phyloP scores from a whole-genome alignment of 2,113 vertebrate genomes.

The Microtus ochrogaster region DNA sequence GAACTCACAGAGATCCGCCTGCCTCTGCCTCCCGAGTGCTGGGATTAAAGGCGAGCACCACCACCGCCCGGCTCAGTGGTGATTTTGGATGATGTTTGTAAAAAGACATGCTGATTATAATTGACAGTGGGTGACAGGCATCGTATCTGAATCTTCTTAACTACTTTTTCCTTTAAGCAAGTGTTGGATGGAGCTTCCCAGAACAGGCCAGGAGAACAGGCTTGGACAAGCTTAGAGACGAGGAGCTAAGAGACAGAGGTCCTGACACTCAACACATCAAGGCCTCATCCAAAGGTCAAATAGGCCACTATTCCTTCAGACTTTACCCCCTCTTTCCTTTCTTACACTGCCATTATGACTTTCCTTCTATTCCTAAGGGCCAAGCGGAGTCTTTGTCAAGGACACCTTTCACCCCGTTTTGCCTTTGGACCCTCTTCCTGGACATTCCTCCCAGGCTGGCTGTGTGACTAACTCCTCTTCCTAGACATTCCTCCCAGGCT shows the following conservation, averaged over 20 bases:
- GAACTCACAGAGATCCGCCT: no score
- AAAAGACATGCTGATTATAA: slow-evolving; percentile 54
- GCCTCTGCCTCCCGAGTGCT: no score
- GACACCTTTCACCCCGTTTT: neutral
- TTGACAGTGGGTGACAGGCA: slow-evolving; percentile 13
- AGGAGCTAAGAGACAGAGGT: neutral
- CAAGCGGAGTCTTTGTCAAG: neutral
- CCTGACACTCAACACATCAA: neutral
- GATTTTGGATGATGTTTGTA: neutral
- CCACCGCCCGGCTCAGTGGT: neutral
- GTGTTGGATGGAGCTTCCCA: neutral
- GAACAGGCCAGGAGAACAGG: neutral
- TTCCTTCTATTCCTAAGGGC: neutral
- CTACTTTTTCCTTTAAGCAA: neutral
- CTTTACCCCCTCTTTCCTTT: neutral
- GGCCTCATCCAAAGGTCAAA: neutral
- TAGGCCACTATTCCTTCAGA: neutral
- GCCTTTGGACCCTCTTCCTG: neutral
- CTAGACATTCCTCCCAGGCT: neutral
- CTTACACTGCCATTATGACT: neutral
- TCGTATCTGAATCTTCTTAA: neutral
- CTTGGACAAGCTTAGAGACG: neutral
- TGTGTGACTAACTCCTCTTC: neutral
- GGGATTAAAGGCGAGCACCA: no score
- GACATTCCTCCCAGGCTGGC: neutral